Percentiles rank a stretch among this genome's conserved stretches.
These are phyloP conservation scores for Triplophysa dalaica DNA, from an alignment of 2,113 vertebrate species.

Conservation along the genomic window DNA sequence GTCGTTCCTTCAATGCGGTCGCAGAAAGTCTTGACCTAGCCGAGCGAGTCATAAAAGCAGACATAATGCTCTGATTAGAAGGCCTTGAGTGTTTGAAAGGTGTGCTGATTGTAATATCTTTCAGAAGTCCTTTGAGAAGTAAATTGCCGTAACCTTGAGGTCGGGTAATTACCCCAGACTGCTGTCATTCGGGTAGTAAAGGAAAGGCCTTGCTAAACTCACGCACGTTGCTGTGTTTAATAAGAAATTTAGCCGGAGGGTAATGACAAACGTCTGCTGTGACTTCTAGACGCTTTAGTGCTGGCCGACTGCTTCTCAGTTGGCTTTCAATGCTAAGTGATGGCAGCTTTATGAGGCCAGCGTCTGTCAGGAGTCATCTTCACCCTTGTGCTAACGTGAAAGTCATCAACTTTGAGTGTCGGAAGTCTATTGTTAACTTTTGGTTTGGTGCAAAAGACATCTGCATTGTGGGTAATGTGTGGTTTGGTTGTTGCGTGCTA, in stretches of 20 bases:
- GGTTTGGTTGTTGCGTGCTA: too few species aligned
- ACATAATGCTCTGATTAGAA: constrained; percentile 36
- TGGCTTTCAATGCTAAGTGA: constrained; percentile 32
- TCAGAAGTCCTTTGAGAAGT: constrained; percentile 50
- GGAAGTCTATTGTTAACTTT: neutral
- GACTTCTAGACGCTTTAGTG: constrained; percentile 39
- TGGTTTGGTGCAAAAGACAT: neutral
- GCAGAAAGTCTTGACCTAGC: neutral
- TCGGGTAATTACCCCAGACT: constrained; percentile 47
- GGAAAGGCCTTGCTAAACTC: constrained; percentile 14
- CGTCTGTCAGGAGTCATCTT: constrained; percentile 7
- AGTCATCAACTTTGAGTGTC: constrained; percentile 10
- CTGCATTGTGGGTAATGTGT: neutral
- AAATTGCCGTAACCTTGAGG: constrained; percentile 50
- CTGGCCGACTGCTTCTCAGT: constrained; percentile 38
- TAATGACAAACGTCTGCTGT: constrained; percentile 48
- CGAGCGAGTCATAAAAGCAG: neutral
- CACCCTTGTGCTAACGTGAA: neutral
- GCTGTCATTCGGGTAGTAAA: constrained; percentile 42
- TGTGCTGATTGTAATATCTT: constrained; percentile 55
- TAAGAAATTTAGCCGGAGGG: constrained; percentile 35
- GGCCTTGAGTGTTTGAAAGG: constrained; percentile 42
- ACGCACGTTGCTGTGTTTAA: constrained; percentile 39
- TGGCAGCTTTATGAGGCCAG: constrained; percentile 35
- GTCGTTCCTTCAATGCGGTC: neutral